Conservation (phyloP, 2,113 vertebrate species). For the Melanostigma gelatinosum region DNA sequence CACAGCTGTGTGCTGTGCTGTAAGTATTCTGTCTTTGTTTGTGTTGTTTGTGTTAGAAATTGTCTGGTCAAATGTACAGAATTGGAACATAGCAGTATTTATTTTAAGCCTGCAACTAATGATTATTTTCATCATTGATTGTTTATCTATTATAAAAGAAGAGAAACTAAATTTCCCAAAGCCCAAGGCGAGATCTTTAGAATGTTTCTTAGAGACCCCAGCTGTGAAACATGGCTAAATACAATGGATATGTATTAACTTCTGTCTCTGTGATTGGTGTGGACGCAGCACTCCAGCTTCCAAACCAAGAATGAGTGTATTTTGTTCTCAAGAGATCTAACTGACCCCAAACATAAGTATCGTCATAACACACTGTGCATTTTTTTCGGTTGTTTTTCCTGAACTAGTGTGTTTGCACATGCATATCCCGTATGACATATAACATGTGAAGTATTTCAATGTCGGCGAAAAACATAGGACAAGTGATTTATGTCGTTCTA, state of each 20-base stretch:
- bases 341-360: background rate
- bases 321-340: background rate
- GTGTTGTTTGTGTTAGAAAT: background rate
- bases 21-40: slow-evolving; percentile 16
- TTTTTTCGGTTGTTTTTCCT: background rate
- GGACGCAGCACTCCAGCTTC: background rate
- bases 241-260: background rate
- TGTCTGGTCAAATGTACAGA: background rate
- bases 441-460: background rate
- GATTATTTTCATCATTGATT: background rate
- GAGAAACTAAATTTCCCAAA: background rate
- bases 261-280: background rate
- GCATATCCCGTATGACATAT: background rate
- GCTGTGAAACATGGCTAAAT: background rate
- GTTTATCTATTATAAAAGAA: background rate
- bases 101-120: background rate
- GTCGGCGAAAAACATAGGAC: background rate
- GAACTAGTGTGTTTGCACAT: background rate
- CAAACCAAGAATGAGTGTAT: background rate
- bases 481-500: background rate
- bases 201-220: background rate
- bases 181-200: background rate
- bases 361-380: background rate
- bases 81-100: background rate
- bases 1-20: slow-evolving; percentile 41